Base-by-base conservation (phyloP, 2,797 vertebrate species). In the Babyrousa celebensis region DNA sequence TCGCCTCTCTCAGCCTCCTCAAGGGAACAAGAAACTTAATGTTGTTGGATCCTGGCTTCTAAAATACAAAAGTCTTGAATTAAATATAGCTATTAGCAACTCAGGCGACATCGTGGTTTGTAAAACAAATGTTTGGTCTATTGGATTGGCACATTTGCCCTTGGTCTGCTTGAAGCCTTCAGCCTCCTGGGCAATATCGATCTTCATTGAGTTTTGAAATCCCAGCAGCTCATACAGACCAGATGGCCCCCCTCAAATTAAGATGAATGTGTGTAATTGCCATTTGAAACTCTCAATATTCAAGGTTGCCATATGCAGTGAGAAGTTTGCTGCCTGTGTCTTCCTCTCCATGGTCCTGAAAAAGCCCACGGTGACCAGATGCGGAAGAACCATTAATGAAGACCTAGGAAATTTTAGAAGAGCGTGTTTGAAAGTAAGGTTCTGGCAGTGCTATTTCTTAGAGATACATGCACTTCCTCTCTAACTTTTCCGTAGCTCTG, bases 371-470 rank as follows among this genome's bases (percentile, higher is more conserved):
- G 56, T 95, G 79, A 12, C 95, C 74, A 74, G 54, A 86, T 79
- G 40, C 0, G 0, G 89, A 93, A 95, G 87, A 97, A 85, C 36
- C 71, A 52, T 98, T 99, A 98, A 98, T 98, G 98, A 98, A 98
- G 98, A 97, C 98, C 99, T 99, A 99, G 99, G 98, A 98, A 98
- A 99, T 99, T 99, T 99, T 99, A 99, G 98, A 99, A 98, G 99
- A 98, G 98, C 98, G 98, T 98, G 98, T 99, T 99, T 99, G 99
- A 99, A 99, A 99, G 99, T 98, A 98, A 98, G 97, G 98, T 98
- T 94, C 58, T 97, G 98, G 98, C 98, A 97, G 98, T 96, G 6
- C 99, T 99, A 98, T 99, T 99, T 98, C 98, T 98, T 98, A 96
- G 96, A 94, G 98, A 97, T 98, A 98, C 98, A 98, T 20, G 9